Evolutionary conservation across 2,113 vertebrate genomes (phyloP).

Genomic region (Corvus hawaiiensis): DNA sequence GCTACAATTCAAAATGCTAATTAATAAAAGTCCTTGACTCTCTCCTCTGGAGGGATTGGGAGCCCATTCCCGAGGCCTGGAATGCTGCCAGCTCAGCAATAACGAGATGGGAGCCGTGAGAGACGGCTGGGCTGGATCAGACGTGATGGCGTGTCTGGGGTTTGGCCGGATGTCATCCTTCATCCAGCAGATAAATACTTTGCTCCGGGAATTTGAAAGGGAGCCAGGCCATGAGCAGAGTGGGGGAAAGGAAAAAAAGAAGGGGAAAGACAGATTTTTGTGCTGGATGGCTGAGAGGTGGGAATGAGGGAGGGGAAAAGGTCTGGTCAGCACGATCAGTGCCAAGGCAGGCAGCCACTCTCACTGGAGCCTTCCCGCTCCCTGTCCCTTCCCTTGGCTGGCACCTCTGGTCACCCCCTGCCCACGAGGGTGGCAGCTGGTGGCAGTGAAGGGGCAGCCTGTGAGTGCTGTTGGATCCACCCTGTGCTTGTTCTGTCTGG

Average conservation of each 20-base stretch:
- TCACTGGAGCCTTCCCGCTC: neutral
- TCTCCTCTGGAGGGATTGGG: constrained; percentile 73
- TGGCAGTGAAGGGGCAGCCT: neutral
- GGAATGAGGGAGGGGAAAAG: neutral
- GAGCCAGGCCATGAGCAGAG: neutral
- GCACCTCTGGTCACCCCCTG: rapidly evolving
- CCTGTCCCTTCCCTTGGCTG: neutral
- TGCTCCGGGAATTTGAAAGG: constrained; percentile 18
- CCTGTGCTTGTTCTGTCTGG: neutral
- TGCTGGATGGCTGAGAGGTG: neutral
- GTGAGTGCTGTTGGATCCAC: neutral
- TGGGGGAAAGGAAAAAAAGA: no score
- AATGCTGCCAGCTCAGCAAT: constrained; percentile 19
- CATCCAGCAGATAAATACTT: constrained; percentile 40
- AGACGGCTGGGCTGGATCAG: constrained; percentile 12
- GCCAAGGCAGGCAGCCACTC: neutral
- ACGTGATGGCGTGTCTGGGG: constrained; percentile 8
- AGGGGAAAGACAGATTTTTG: neutral
- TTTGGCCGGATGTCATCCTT: constrained; percentile 40
- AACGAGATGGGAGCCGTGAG: neutral
- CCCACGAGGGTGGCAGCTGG: neutral
- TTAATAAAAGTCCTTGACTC: constrained; percentile 75
- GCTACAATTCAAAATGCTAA: constrained; percentile 52
- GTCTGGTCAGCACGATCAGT: neutral
- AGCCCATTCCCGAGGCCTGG: constrained; percentile 53